Evolutionary conservation across 2,888 invertebrate genomes (phyloP).

Genomic region (Tenthredo scrophulariae): DNA sequence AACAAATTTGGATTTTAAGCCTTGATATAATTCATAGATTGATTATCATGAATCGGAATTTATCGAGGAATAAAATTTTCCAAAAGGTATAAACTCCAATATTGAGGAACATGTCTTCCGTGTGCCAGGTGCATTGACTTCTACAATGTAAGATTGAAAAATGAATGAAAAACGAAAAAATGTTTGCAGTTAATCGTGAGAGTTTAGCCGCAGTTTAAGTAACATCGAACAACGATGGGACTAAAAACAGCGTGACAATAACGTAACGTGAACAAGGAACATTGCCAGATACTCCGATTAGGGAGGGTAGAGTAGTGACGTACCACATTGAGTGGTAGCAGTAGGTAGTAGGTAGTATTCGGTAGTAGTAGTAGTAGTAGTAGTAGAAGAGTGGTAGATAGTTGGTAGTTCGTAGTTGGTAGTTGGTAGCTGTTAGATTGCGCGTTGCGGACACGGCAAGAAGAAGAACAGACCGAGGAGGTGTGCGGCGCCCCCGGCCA

Average conservation of each 20-base stretch:
- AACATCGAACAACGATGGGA: slow-evolving; percentile 37
- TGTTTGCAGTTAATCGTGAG: slow-evolving; percentile 8
- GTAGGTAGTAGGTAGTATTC: slow-evolving; percentile 53
- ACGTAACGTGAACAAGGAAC: slow-evolving; percentile 59
- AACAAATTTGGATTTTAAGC: neutral
- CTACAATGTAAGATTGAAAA: neutral
- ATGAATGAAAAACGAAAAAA: neutral
- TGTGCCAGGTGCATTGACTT: slow-evolving; percentile 32
- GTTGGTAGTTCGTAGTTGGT: slow-evolving; percentile 64
- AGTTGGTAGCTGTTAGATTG: slow-evolving; percentile 72
- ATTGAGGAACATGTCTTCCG: neutral
- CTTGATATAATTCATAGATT: neutral
- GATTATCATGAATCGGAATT: neutral
- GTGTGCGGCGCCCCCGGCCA: slow-evolving; percentile 78
- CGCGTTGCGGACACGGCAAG: slow-evolving; percentile 77
- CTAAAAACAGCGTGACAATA: slow-evolving; percentile 40
- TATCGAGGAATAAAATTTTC: neutral
- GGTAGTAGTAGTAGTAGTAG: slow-evolving; percentile 61
- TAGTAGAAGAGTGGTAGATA: slow-evolving; percentile 61
- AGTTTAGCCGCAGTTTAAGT: neutral
- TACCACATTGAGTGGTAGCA: slow-evolving; percentile 76
- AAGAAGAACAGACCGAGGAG: slow-evolving; percentile 76
- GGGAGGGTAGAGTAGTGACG: slow-evolving; percentile 72
- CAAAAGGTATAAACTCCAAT: neutral
- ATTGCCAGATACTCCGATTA: slow-evolving; percentile 73